Evolutionary conservation across 2,113 vertebrate genomes (phyloP).

Genomic region (Grammomys dolichurus): DNA sequence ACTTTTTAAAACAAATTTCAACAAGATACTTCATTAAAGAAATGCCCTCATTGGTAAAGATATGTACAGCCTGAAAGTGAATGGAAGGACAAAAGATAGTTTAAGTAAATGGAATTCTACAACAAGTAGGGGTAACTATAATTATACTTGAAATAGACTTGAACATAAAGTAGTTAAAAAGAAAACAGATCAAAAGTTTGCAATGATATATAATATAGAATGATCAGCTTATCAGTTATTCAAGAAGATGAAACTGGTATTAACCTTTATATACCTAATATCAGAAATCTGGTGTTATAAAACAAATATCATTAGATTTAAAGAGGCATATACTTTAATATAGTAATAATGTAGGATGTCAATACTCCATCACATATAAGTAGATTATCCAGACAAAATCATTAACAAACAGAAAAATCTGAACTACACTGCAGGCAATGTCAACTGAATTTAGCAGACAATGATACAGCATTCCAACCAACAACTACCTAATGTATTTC

Average conservation of each 20-base stretch:
- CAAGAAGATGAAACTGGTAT: background rate
- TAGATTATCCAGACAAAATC: background rate
- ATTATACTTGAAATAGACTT: background rate
- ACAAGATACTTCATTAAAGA: background rate
- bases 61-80: too few species aligned
- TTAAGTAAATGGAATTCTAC: background rate
- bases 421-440: background rate
- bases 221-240: background rate
- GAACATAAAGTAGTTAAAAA: background rate
- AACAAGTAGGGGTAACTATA: background rate
- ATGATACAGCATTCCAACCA: background rate
- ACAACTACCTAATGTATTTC: background rate
- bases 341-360: background rate
- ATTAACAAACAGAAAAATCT: background rate
- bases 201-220: background rate
- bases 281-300: background rate
- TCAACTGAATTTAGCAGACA: background rate
- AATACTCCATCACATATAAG: background rate
- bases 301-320: background rate
- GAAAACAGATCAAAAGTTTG: background rate
- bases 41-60: background rate
- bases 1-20: background rate
- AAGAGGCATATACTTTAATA: background rate
- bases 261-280: background rate
- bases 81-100: background rate